These are phyloP conservation scores for Chelon auratus DNA, from an alignment of 2,797 vertebrate genomes.

Conservation along the genomic window DNA sequence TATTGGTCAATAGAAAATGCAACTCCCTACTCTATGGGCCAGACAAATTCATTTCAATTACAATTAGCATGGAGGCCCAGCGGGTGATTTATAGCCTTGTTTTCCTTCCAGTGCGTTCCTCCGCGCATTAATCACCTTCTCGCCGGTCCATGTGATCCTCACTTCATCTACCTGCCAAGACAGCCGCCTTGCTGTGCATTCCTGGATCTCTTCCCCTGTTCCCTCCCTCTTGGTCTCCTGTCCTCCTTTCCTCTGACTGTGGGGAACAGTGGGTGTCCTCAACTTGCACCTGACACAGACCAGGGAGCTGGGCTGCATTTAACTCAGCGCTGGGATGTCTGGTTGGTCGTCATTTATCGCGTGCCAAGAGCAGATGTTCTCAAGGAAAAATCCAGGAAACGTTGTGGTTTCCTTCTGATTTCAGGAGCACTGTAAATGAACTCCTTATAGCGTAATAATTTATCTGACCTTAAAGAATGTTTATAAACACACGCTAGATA, in stretches of 20 bases:
- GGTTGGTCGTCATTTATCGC: slow-evolving; percentile 45
- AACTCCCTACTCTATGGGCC: slow-evolving; percentile 68
- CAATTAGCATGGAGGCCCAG: slow-evolving; percentile 81
- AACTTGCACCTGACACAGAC: slow-evolving; percentile 59
- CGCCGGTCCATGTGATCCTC: slow-evolving; percentile 75
- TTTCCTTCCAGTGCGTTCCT: slow-evolving; percentile 78
- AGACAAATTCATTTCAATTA: slow-evolving; percentile 87
- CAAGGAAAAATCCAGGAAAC: slow-evolving; percentile 2
- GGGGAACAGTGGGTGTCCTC: slow-evolving; percentile 70
- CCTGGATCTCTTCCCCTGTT: slow-evolving; percentile 50
- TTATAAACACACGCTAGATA: slow-evolving; percentile 16
- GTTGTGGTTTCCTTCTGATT: not conserved
- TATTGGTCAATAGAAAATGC: slow-evolving; percentile 81
- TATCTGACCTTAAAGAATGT: slow-evolving; percentile 23
- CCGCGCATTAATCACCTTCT: slow-evolving; percentile 80
- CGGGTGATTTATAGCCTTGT: slow-evolving; percentile 84
- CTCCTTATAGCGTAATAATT: slow-evolving; percentile 6
- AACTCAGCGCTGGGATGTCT: slow-evolving; percentile 18
- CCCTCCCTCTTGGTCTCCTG: slow-evolving; percentile 14
- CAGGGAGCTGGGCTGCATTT: slow-evolving; percentile 35
- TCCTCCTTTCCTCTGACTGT: slow-evolving; percentile 39
- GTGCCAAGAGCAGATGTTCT: slow-evolving; percentile 29
- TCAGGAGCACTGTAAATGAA: slow-evolving; percentile 4
- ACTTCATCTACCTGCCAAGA: slow-evolving; percentile 84
- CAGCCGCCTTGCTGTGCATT: slow-evolving; percentile 73